A percentile compares a stretch with the other conserved stretches of the same genome.
Conservation (phyloP, 2,888 invertebrate genomes). For the Elmis aenea region DNA sequence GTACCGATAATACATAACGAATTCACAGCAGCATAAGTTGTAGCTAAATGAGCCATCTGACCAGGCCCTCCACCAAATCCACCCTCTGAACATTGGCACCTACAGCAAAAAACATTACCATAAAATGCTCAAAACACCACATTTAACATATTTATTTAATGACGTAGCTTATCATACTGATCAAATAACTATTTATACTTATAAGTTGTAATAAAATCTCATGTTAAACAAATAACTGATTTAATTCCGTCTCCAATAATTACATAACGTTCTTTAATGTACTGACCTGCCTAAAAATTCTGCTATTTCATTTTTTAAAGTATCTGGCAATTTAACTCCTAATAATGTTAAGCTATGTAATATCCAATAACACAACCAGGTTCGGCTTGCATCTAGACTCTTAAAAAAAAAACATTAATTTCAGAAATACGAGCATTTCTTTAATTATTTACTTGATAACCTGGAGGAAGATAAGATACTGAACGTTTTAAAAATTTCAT, state of each 20-base stretch:
- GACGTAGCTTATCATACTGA: no score
- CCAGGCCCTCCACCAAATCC: conserved; percentile 95
- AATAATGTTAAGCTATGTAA: conserved; percentile 82
- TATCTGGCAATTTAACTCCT: conserved; percentile 57
- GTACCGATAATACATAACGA: conserved; percentile 83
- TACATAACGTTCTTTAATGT: conserved; percentile 1
- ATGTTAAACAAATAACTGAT: no score
- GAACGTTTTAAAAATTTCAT: conserved; percentile 62
- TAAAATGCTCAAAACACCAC: conserved; percentile 1
- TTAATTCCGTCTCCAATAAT: no score
- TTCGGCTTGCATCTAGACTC: conserved; percentile 88
- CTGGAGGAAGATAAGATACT: conserved; percentile 60
- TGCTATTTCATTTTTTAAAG: conserved; percentile 51
- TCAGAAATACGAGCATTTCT: neutral
- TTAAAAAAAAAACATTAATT: conserved; percentile 34
- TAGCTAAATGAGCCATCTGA: conserved; percentile 89
- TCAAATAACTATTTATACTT: no score
- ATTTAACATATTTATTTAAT: neutral
- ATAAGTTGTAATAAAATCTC: no score
- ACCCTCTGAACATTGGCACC: conserved; percentile 74
- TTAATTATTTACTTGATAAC: conserved; percentile 54
- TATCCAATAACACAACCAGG: conserved; percentile 98
- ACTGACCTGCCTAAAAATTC: conserved; percentile 56
- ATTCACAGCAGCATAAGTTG: conserved; percentile 96
- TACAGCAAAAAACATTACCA: conserved; percentile 29